Percentiles rank a stretch among this genome's conserved stretches.
phyloP scores from a whole-genome alignment of 1,140 invertebrate species.

The Drosophila pseudoobscura region DNA sequence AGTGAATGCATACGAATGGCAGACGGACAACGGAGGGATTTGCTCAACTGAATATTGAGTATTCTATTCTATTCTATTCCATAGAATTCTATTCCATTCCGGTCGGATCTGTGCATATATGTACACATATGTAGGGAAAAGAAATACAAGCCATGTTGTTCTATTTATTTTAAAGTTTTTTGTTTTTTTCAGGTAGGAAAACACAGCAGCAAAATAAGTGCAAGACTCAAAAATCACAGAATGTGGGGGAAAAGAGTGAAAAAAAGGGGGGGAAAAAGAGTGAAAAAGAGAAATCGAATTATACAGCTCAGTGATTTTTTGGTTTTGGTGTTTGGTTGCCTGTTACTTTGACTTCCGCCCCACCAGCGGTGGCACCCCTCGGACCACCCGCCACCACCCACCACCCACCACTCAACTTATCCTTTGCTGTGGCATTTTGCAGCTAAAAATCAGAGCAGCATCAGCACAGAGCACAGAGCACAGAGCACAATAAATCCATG shows the following conservation, averaged over 20 bases:
- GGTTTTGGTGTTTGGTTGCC: slow-evolving; percentile 81
- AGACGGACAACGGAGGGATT: slow-evolving; percentile 73
- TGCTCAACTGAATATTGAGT: slow-evolving; percentile 82
- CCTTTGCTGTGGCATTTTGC: slow-evolving; percentile 76
- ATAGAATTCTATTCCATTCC: slow-evolving; percentile 41
- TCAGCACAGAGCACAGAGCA: slow-evolving; percentile 45
- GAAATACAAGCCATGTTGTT: slow-evolving; percentile 70
- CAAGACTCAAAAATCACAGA: slow-evolving; percentile 15
- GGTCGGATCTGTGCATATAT: slow-evolving; percentile 12
- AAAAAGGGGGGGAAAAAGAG: slow-evolving; percentile 29
- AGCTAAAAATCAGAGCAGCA: slow-evolving; percentile 72
- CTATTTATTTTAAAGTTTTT: slow-evolving; percentile 47
- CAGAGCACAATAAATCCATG: slow-evolving; percentile 71
- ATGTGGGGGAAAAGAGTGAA: neutral
- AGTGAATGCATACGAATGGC: slow-evolving; percentile 70
- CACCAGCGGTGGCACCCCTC: slow-evolving; percentile 4
- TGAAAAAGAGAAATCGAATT: slow-evolving; percentile 79
- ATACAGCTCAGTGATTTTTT: slow-evolving; percentile 81
- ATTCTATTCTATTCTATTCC: slow-evolving; percentile 52
- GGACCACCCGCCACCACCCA: neutral
- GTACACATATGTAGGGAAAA: slow-evolving; percentile 18
- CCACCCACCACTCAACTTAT: slow-evolving; percentile 38
- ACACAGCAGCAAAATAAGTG: slow-evolving; percentile 42
- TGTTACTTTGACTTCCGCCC: slow-evolving; percentile 70
- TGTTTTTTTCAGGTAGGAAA: slow-evolving; percentile 57